These are phyloP conservation scores for Montipora sp. DNA, from an alignment of 64 coral and sea anemone genomes.

Conservation along the genomic window DNA sequence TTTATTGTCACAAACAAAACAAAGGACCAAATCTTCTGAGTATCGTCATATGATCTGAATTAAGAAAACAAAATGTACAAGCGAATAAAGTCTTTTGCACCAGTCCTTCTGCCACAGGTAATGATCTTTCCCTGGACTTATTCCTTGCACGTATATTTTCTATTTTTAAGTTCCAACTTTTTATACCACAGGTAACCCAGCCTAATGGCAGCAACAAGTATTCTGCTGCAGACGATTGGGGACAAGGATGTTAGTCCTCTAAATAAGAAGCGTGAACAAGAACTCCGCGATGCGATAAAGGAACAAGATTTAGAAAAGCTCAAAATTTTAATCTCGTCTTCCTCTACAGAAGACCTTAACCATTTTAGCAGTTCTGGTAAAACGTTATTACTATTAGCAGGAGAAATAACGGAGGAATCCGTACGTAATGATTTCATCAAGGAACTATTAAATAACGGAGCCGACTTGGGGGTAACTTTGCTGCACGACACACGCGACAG, in stretches of 20 bases:
- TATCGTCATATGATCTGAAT: too few relatives aligned
- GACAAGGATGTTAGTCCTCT: not conserved
- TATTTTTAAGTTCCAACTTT: too few relatives aligned
- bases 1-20: too few relatives aligned
- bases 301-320: not conserved
- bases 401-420: not conserved
- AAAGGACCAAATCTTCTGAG: too few relatives aligned
- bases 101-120: too few relatives aligned
- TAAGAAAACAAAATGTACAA: too few relatives aligned
- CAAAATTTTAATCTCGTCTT: not conserved
- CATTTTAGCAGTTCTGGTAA: not conserved
- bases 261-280: not conserved
- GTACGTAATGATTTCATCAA: not conserved
- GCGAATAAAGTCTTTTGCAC: too few relatives aligned
- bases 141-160: too few relatives aligned
- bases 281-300: not conserved
- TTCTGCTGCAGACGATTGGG: not conserved
- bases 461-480: slow-evolving; percentile 5
- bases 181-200: too few relatives aligned
- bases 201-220: not conserved
- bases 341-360: not conserved
- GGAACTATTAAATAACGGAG: not conserved
- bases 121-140: too few relatives aligned
- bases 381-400: slow-evolving; percentile 14
- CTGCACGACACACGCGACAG: not conserved